Percentiles rank a stretch among this genome's conserved stretches.
Evolutionary conservation across 2,113 vertebrate species (phyloP).

Genomic region (Plestiodon gilberti): DNA sequence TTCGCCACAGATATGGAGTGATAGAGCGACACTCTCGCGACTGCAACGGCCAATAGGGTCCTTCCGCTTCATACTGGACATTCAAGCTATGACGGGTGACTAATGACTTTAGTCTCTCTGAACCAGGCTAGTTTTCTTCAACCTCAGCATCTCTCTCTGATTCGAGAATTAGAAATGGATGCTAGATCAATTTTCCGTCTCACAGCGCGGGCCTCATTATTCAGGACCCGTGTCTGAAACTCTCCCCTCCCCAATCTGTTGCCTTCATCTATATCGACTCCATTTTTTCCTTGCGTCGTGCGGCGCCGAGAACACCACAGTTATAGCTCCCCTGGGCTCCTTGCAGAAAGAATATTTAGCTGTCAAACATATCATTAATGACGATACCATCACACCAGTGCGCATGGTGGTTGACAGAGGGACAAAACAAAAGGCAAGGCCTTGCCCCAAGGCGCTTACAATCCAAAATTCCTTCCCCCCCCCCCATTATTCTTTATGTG

Average conservation of each 20-base stretch:
- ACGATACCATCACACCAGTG: too few species aligned
- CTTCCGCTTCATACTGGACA: neutral
- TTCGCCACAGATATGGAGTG: neutral
- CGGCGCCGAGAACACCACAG: too few species aligned
- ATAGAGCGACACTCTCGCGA: neutral
- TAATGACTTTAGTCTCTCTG: neutral
- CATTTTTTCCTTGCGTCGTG: too few species aligned
- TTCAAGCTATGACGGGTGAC: neutral
- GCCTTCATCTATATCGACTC: too few species aligned
- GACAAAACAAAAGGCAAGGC: neutral
- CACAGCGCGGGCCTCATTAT: neutral
- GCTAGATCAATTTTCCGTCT: neutral
- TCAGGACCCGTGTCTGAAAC: too few species aligned
- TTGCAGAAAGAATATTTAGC: too few species aligned
- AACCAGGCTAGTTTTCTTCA: neutral
- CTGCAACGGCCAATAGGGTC: neutral
- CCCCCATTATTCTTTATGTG: too few species aligned
- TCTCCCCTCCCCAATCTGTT: too few species aligned
- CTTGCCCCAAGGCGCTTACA: too few species aligned
- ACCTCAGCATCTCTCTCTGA: neutral
- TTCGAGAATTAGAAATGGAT: neutral
- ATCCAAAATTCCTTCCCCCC: too few species aligned
- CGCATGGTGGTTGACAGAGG: neutral
- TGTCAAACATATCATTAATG: too few species aligned
- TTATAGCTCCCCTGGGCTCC: too few species aligned